Conservation (phyloP, 2,797 vertebrate genomes). For the Nyctalus aviator region DNA sequence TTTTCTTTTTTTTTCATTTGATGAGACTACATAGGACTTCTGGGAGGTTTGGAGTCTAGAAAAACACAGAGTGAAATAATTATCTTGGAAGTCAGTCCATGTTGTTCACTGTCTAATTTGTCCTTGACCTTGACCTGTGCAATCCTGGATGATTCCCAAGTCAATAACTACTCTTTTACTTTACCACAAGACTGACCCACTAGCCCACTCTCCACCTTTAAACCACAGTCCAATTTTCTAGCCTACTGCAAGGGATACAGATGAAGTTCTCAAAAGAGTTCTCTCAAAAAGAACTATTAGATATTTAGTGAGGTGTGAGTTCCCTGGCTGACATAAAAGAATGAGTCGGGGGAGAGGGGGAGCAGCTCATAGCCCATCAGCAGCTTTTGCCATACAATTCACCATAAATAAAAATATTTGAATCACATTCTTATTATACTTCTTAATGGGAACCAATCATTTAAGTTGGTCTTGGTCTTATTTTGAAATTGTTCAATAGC, state of each 20-base stretch:
- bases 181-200: background rate
- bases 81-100: background rate
- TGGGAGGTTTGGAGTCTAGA: background rate
- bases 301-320: background rate
- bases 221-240: background rate
- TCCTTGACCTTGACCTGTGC: background rate
- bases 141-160: background rate
- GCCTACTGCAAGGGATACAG: background rate
- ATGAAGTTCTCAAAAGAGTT: background rate
- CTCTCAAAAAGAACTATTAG: background rate
- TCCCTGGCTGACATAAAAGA: background rate
- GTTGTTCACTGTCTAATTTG: background rate
- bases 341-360: background rate
- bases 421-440: background rate
- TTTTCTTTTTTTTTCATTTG: background rate
- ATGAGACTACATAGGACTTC: background rate
- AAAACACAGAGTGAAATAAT: background rate
- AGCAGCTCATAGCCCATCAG: background rate
- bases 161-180: background rate
- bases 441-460: background rate
- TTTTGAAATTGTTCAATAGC: background rate
- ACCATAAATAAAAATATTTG: background rate
- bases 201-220: background rate
- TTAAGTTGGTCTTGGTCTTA: background rate
- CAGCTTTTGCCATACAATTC: background rate